Base-by-base conservation (phyloP, 1,140 invertebrate genomes). In the Sminthurinus signatus region DNA sequence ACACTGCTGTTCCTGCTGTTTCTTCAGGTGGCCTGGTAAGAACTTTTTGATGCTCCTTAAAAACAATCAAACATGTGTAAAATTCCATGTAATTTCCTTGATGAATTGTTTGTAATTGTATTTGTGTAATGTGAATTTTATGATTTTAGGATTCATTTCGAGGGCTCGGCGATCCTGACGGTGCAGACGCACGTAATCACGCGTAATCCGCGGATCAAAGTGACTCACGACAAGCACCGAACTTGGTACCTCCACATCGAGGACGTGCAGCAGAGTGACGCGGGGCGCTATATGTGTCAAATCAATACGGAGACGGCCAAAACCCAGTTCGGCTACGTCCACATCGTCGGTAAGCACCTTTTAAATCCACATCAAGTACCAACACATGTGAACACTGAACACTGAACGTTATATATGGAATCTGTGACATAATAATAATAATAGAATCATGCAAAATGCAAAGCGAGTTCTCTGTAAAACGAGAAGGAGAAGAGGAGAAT, bases 81-180 rank as follows among this genome's bases (percentile, higher is more conserved):
- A n/a, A n/a, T n/a, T n/a, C n/a, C n/a, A n/a, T n/a, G n/a, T n/a
- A n/a, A n/a, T n/a, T n/a, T n/a, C n/a, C n/a, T n/a, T n/a, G n/a
- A n/a, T n/a, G n/a, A n/a, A n/a, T n/a, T n/a, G n/a, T n/a, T n/a
- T n/a, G n/a, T n/a, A n/a, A n/a, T n/a, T n/a, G n/a, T n/a, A n/a
- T n/a, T n/a, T n/a, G n/a, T n/a, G n/a, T n/a, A n/a, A n/a, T n/a
- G n/a, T n/a, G n/a, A n/a, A n/a, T n/a, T n/a, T n/a, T n/a, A n/a
- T n/a, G n/a, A n/a, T n/a, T n/a, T n/a, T n/a, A n/a, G n/a, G 90
- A 92, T 95, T 85, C 86, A 93, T 75, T 93, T 92, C 76, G 92
- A 96, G 75, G 91, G 93, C 76, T 92, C 91, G 36, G 88, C 93
- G 32, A 93, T 94, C 72, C 79, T 95, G 72, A 92, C 91, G 19